Evolutionary conservation across 1,140 invertebrate genomes (phyloP).

Genomic region (Drosophila azteca): DNA sequence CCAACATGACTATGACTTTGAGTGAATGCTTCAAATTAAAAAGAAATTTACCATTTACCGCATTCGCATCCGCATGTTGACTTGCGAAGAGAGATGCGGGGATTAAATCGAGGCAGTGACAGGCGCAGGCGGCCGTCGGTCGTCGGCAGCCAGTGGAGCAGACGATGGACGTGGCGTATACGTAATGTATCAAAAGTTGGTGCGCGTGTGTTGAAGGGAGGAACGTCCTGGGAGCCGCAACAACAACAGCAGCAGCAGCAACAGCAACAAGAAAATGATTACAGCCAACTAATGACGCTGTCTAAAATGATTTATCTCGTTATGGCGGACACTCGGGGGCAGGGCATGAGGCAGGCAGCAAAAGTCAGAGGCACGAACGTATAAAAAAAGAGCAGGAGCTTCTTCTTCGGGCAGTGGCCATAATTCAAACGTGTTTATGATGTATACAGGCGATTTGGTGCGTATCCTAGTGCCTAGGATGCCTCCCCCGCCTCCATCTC

Average conservation of each 20-base stretch:
- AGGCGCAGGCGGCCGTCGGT: slow-evolving; percentile 6
- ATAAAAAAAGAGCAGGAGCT: slow-evolving; percentile 52
- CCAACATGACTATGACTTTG: slow-evolving; percentile 81
- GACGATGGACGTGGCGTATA: slow-evolving; percentile 48
- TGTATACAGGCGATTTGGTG: slow-evolving; percentile 55
- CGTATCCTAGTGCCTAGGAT: slow-evolving; percentile 8
- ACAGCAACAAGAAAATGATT: slow-evolving; percentile 69
- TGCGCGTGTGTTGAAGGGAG: slow-evolving; percentile 25
- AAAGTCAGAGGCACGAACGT: slow-evolving; percentile 52
- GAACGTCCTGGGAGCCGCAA: slow-evolving; percentile 3
- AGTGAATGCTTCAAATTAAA: slow-evolving; percentile 83
- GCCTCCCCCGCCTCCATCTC: no score
- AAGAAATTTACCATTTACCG: slow-evolving; percentile 81
- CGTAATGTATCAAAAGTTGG: slow-evolving; percentile 69
- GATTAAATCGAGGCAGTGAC: slow-evolving; percentile 59
- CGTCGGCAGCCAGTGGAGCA: not conserved
- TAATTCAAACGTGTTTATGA: slow-evolving; percentile 79
- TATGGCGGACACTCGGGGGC: slow-evolving; percentile 44
- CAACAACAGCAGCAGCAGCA: slow-evolving; percentile 17
- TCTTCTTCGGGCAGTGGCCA: slow-evolving; percentile 41
- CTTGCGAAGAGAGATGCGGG: slow-evolving; percentile 14
- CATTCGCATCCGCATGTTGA: slow-evolving; percentile 56
- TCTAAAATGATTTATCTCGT: slow-evolving; percentile 83
- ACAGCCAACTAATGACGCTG: slow-evolving; percentile 82
- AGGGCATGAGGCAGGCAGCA: slow-evolving; percentile 8